A percentile compares a stretch with the other conserved stretches of the same genome.
Conservation (phyloP, 1,140 invertebrate species). For the Pseudomyrmex flavicornis region DNA sequence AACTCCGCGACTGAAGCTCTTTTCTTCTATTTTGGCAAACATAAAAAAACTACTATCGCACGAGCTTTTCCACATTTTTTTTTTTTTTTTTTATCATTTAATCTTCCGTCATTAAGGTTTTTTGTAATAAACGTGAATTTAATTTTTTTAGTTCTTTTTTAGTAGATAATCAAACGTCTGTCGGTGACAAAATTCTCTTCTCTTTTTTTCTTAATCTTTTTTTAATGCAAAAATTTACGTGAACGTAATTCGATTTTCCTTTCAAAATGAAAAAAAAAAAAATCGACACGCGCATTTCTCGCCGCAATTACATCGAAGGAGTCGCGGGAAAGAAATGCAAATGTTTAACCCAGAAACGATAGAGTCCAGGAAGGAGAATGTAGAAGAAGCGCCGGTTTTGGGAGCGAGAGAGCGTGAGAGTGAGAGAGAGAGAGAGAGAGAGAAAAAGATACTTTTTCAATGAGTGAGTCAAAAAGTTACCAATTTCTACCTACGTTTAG, state of each 20-base stretch:
- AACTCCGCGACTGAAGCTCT: too few species aligned
- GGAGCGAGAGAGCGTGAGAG: conserved; percentile 43
- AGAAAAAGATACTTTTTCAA: conserved; percentile 81
- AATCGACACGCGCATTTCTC: conserved; percentile 41
- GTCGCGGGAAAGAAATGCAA: conserved; percentile 67
- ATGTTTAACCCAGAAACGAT: conserved; percentile 83
- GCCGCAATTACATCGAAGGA: conserved; percentile 57
- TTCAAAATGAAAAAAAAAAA: not conserved
- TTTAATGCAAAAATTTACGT: not conserved
- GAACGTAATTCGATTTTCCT: not conserved
- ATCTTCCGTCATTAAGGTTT: not conserved
- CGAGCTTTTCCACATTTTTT: too few species aligned
- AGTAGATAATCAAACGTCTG: not conserved
- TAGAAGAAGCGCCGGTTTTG: conserved; percentile 65
- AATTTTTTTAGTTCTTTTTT: not conserved
- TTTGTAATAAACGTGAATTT: not conserved
- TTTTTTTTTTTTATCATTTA: not conserved
- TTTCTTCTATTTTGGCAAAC: too few species aligned
- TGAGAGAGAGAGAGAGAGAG: conserved; percentile 22
- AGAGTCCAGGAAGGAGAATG: conserved; percentile 67
- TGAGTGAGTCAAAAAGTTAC: conserved; percentile 85
- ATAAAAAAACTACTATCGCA: too few species aligned
- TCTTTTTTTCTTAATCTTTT: not conserved
- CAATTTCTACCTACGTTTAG: conserved; percentile 85
- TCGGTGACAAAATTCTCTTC: too few species aligned